Percentiles rank a stretch among this genome's conserved stretches.
Evolutionary conservation across 2,113 vertebrate genomes (phyloP).

Genomic region (Monopterus albus): DNA sequence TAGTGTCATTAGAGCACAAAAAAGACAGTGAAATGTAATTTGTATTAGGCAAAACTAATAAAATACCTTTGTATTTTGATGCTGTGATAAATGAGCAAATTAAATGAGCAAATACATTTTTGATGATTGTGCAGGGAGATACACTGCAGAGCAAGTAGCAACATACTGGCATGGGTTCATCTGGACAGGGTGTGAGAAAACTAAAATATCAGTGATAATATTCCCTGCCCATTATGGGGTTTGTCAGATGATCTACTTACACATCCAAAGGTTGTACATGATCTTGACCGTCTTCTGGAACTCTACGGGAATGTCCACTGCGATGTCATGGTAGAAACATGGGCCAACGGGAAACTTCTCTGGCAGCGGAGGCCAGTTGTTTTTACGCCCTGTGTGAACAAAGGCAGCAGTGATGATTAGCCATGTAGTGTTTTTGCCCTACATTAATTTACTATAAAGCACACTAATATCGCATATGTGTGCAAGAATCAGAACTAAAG

Average conservation of each 20-base stretch:
- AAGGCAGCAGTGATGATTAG: neutral
- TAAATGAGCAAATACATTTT: too few relatives aligned
- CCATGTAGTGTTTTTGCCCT: neutral
- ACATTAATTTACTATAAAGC: too few relatives aligned
- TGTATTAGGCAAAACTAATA: neutral
- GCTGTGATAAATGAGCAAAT: too few relatives aligned
- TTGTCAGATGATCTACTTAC: conserved; percentile 82
- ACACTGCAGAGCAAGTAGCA: too few relatives aligned
- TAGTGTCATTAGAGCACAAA: neutral
- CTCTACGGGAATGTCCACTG: conserved; percentile 96
- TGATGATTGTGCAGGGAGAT: too few relatives aligned
- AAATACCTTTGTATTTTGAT: too few relatives aligned
- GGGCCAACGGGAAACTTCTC: conserved; percentile 95
- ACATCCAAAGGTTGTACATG: conserved; percentile 99
- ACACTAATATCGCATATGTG: neutral
- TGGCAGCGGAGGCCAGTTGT: conserved; percentile 98
- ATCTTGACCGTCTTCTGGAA: conserved; percentile 99
- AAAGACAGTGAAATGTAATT: neutral
- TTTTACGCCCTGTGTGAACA: conserved; percentile 89
- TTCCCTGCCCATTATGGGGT: too few relatives aligned
- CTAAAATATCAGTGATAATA: neutral
- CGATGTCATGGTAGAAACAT: conserved; percentile 97
- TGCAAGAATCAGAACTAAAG: too few relatives aligned
- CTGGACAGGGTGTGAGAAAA: neutral
- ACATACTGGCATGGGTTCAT: too few relatives aligned